Conservation (phyloP, 2,888 invertebrate species). For the Drosophila planitibia region DNA sequence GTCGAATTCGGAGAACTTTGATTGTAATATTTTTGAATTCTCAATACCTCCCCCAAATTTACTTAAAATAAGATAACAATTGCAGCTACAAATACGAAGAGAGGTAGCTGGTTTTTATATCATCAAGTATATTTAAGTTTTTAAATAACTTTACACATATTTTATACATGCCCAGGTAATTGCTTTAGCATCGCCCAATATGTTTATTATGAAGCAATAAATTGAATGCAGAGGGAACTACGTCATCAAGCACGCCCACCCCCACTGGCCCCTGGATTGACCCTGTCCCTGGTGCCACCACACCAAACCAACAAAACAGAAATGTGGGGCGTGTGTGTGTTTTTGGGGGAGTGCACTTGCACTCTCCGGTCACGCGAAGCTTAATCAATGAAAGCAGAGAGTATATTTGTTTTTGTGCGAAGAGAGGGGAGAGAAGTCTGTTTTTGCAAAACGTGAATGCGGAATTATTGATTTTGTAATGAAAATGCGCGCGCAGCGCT, state of each 20-base stretch:
- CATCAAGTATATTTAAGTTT: background rate
- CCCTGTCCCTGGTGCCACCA: conserved; percentile 39
- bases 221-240: conserved; percentile 2
- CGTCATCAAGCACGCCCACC: conserved; percentile 32
- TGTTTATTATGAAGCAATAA: background rate
- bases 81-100: background rate
- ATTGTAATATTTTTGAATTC: background rate
- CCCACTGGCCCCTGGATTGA: conserved; percentile 17
- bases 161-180: background rate
- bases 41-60: background rate
- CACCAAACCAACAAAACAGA: background rate
- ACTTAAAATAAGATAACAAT: background rate
- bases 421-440: background rate
- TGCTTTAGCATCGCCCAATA: background rate
- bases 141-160: background rate
- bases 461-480: conserved; percentile 77
- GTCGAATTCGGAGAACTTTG: background rate
- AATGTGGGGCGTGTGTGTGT: conserved; percentile 25
- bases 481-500: conserved; percentile 81
- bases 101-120: rapidly evolving
- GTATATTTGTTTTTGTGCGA: background rate
- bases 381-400: conserved; percentile 63
- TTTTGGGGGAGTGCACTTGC: conserved; percentile 50
- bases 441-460: conserved; percentile 59
- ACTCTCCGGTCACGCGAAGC: conserved; percentile 55